Base-by-base conservation (phyloP, 2,113 vertebrate genomes). In the Arvicanthis niloticus region DNA sequence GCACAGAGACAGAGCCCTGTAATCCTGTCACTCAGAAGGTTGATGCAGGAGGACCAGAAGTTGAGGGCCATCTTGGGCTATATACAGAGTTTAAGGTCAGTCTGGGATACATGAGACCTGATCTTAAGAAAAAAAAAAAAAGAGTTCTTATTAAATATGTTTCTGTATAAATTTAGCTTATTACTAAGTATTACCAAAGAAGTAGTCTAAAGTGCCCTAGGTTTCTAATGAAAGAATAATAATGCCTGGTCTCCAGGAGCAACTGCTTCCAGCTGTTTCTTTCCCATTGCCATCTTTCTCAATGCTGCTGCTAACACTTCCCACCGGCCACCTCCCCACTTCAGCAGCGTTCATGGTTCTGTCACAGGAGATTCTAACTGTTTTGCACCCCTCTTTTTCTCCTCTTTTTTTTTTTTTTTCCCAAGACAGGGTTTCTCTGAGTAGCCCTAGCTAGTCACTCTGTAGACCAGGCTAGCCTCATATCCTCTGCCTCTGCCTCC, bases 121-220 rank as follows among this genome's bases (percentile, higher is more conserved):
- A 42, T 67, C 62, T 86, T 42, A 56, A 58, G 80, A 31, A 85
- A 26, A 45, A 65, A 17, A 85, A 17, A 85, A 60, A 65, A 65
- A 65, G 22, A 7, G 62, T 37, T 68, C 84, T 17, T 87, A 87
- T 68, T 26, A 88, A n/a, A 37, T 24, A 67, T n/a, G 45, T 70
- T 70, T 51, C 89, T 73, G 48, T 48, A 45, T 42, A 60, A 68
- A 37, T 45, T 31, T 48, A 85, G 81, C 29, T 82, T 78, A 94
- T 60, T 95, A 97, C 62, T 62, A 80, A 22, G 58, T 34, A 40
- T 3, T 68, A 16, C 70, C 91, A 87, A 86, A 24, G 70, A 93
- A 95, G 34, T 58, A 95, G n/a, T 65, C 22, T 76, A 92, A 80
- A 93, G 17, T 53, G 58, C 51, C 31, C 26, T 12, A 93, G 16